A percentile compares a stretch with the other conserved stretches of the same genome.
Conservation (phyloP, 2,113 vertebrate genomes). For the Scomber scombrus region DNA sequence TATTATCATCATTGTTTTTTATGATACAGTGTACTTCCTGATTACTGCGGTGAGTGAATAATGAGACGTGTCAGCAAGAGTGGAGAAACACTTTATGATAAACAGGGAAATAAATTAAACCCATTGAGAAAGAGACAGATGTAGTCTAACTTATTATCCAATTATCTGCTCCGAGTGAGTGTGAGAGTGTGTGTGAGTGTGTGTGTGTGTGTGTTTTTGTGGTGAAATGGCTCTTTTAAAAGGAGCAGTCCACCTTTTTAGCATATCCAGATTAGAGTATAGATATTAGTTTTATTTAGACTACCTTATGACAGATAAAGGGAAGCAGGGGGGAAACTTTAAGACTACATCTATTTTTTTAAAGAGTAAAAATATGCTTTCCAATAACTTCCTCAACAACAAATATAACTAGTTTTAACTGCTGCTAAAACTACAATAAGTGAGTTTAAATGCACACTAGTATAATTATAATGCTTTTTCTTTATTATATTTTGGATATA, state of each 20-base stretch:
- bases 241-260: slow-evolving; percentile 9
- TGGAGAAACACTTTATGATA: slow-evolving; percentile 56
- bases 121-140: slow-evolving; percentile 47
- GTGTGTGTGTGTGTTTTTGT: slow-evolving; percentile 6
- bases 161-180: slow-evolving; percentile 55
- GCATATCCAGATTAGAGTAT: not conserved
- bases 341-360: too few relatives aligned
- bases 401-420: too few relatives aligned
- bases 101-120: slow-evolving; percentile 68
- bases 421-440: too few relatives aligned
- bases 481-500: too few relatives aligned
- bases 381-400: too few relatives aligned
- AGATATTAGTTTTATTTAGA: not conserved
- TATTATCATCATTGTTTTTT: slow-evolving; percentile 33
- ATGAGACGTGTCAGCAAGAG: slow-evolving; percentile 55
- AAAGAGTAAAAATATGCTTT: too few relatives aligned
- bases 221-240: not conserved
- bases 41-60: slow-evolving; percentile 57
- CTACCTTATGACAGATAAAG: slow-evolving; percentile 3
- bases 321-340: not conserved
- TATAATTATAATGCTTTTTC: too few relatives aligned
- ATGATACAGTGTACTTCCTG: slow-evolving; percentile 38
- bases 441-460: too few relatives aligned
- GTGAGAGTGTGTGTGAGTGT: slow-evolving; percentile 21
- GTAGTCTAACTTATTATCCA: slow-evolving; percentile 67